Evolutionary conservation across 2,797 vertebrate genomes (phyloP).

Genomic region (Linurgus olivaceus): DNA sequence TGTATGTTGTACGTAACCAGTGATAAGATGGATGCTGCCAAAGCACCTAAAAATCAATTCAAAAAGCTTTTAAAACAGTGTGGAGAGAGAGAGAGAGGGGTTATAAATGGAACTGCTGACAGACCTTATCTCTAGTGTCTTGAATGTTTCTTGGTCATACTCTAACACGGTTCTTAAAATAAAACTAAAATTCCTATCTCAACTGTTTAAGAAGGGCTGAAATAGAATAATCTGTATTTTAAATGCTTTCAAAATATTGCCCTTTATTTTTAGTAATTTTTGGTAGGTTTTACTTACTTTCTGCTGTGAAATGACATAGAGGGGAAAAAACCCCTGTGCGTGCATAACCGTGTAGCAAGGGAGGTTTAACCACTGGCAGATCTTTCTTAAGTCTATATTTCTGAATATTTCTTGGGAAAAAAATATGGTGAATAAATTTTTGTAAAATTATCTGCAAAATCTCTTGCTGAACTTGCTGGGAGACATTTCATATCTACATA

Average conservation of each 20-base stretch:
- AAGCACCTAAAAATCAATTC: constrained; percentile 71
- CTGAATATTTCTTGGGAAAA: neutral
- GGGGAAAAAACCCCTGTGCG: fast-evolving
- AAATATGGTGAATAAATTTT: neutral
- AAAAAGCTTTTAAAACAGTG: constrained; percentile 67
- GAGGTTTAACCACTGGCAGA: neutral
- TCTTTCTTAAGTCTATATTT: neutral
- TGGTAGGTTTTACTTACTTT: neutral
- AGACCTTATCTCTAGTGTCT: constrained; percentile 56
- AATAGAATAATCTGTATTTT: neutral
- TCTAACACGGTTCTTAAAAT: constrained; percentile 38
- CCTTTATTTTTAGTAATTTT: neutral
- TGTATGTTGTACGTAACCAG: constrained; percentile 25
- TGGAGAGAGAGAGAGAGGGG: neutral
- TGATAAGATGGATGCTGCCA: constrained; percentile 44
- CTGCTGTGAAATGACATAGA: neutral
- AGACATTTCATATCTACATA: neutral
- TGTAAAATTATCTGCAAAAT: neutral
- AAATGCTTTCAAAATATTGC: neutral
- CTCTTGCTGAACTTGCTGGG: neutral
- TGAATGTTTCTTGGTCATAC: constrained; percentile 25
- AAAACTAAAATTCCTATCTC: constrained; percentile 30
- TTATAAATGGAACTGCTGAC: constrained; percentile 74
- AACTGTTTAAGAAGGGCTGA: neutral
- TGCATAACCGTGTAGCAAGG: neutral